phyloP scores from a whole-genome alignment of 2,797 vertebrate genomes.

The Prunella strophiata region DNA sequence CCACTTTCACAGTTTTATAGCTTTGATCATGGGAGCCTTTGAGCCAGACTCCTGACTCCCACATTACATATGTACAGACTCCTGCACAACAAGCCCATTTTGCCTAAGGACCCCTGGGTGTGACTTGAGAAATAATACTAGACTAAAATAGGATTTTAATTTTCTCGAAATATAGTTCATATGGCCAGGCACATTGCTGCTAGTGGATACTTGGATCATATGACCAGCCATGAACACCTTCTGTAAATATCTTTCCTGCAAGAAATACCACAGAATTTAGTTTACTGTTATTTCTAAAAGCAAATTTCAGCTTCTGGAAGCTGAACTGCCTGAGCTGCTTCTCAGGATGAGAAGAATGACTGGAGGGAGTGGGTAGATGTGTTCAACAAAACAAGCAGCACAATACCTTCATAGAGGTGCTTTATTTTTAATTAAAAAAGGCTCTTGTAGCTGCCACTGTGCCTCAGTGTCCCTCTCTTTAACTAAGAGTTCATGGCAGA shows the following conservation, averaged over 20 bases:
- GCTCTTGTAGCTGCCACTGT: not conserved
- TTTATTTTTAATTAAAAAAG: not conserved
- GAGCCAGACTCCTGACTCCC: not conserved
- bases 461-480: not conserved
- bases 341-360: not conserved
- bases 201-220: not conserved
- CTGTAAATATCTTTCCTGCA: not conserved
- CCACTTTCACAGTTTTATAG: constrained; percentile 3
- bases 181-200: not conserved
- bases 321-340: not conserved
- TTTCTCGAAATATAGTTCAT: not conserved
- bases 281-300: not conserved
- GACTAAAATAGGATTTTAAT: not conserved
- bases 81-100: not conserved
- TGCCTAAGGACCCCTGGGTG: not conserved
- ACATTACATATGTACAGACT: not conserved
- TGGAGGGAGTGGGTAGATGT: not conserved
- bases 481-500: not conserved
- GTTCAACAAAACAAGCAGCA: not conserved
- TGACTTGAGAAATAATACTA: not conserved
- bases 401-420: not conserved
- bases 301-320: not conserved
- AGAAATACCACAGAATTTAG: not conserved
- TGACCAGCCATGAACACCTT: not conserved
- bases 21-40: not conserved